These are phyloP conservation scores for Paradoxurus hermaphroditus DNA, from an alignment of 2,113 vertebrate genomes.

Conservation along the genomic window DNA sequence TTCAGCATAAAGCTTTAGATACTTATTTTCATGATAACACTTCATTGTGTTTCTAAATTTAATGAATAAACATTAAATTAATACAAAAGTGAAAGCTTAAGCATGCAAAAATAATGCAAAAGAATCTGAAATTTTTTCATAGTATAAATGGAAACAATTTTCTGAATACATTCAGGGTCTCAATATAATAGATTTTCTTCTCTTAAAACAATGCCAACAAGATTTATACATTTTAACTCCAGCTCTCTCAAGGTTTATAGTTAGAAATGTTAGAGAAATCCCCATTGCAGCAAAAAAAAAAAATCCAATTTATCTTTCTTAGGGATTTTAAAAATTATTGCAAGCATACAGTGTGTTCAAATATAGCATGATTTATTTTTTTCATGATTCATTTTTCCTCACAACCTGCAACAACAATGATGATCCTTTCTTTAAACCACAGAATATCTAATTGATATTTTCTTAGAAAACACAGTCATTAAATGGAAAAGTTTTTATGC, in stretches of 20 bases:
- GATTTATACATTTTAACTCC: background rate
- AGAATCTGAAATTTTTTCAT: background rate
- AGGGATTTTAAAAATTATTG: background rate
- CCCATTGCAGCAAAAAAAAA: background rate
- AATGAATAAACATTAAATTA: background rate
- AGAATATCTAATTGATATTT: background rate
- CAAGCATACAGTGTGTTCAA: background rate
- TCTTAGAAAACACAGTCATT: background rate
- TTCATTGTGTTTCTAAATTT: background rate
- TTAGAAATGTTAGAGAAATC: background rate
- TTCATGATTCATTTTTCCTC: background rate
- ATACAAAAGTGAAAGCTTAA: background rate
- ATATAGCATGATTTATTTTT: background rate
- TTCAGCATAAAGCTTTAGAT: background rate
- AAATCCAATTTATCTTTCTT: background rate
- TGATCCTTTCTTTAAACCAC: background rate
- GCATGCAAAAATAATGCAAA: background rate
- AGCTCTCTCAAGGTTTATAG: background rate
- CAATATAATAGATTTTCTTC: background rate
- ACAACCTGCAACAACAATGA: background rate
- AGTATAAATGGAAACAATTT: background rate
- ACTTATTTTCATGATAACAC: background rate
- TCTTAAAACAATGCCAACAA: background rate
- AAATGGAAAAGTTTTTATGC: background rate
- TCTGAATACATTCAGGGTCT: background rate